These are phyloP conservation scores for Ceratotherium simum DNA, from an alignment of 2,113 vertebrate species.

Conservation along the genomic window DNA sequence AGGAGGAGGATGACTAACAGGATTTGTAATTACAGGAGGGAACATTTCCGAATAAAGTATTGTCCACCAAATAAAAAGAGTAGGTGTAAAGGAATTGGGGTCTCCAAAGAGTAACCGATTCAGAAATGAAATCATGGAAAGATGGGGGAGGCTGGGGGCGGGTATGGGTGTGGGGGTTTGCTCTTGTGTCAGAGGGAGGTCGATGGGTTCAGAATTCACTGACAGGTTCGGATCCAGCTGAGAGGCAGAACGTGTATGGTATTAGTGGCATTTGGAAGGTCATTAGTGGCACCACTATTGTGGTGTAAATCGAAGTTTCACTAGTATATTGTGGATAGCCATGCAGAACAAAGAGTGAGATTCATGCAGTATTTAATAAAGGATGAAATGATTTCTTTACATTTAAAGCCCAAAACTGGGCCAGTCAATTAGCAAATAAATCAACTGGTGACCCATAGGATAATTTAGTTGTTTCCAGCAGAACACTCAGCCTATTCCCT, in stretches of 20 bases:
- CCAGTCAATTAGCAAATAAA: conserved; percentile 79
- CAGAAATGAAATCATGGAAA: conserved; percentile 64
- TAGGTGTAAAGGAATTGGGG: conserved; percentile 71
- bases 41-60: conserved; percentile 80
- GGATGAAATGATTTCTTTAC: conserved; percentile 77
- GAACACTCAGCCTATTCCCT: conserved; percentile 12
- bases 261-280: conserved; percentile 75
- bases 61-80: conserved; percentile 78
- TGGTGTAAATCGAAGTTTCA: conserved; percentile 75
- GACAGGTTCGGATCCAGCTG: conserved; percentile 58
- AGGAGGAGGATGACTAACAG: conserved; percentile 83
- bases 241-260: conserved; percentile 38
- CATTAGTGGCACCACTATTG: conserved; percentile 72
- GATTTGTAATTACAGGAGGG: conserved; percentile 83
- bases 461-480: conserved; percentile 57
- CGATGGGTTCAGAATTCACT: conserved; percentile 66
- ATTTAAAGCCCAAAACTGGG: conserved; percentile 64
- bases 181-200: conserved; percentile 71
- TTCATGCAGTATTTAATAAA: conserved; percentile 74
- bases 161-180: not conserved
- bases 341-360: conserved; percentile 71
- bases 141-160: not conserved
- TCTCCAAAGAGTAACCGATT: conserved; percentile 76
- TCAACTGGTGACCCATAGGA: conserved; percentile 66
- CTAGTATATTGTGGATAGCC: conserved; percentile 62